Conservation (phyloP, 2,797 vertebrate species). For the Otolemur crassicaudatus region DNA sequence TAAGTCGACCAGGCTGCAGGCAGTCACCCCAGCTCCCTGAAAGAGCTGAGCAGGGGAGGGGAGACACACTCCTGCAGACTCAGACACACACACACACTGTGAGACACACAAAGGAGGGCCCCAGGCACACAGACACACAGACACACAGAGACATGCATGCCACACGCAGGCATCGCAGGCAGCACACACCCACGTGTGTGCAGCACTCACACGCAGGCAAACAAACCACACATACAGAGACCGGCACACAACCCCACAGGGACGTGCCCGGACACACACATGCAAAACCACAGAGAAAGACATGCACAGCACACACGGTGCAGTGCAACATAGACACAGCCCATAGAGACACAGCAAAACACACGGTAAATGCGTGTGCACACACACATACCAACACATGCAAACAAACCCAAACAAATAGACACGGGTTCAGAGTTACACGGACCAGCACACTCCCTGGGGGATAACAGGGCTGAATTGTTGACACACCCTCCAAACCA, state of each 20-base stretch:
- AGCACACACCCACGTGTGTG: no score
- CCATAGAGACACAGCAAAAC: not conserved
- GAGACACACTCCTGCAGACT: not conserved
- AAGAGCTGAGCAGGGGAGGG: not conserved
- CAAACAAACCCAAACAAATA: not conserved
- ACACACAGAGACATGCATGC: not conserved
- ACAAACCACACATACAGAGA: not conserved
- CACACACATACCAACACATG: not conserved
- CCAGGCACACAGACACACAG: not conserved
- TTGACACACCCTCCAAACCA: not conserved
- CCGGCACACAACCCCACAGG: not conserved
- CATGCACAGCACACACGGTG: not conserved
- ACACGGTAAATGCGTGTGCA: not conserved
- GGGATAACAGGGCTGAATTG: not conserved
- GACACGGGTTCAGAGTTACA: not conserved
- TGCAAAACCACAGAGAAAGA: not conserved
- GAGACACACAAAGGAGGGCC: not conserved
- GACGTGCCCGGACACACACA: not conserved
- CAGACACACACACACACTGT: not conserved
- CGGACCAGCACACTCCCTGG: not conserved
- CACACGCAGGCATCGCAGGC: not conserved
- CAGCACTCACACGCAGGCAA: not conserved
- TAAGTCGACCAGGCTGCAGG: constrained; percentile 47
- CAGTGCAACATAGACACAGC: not conserved
- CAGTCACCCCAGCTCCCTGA: constrained; percentile 21